Percentiles rank a stretch among this genome's conserved stretches.
These are phyloP conservation scores for Cladorhizidae sp. DNA, from an alignment of 37 sponge, comb jelly and placozoan species.

Conservation along the genomic window DNA sequence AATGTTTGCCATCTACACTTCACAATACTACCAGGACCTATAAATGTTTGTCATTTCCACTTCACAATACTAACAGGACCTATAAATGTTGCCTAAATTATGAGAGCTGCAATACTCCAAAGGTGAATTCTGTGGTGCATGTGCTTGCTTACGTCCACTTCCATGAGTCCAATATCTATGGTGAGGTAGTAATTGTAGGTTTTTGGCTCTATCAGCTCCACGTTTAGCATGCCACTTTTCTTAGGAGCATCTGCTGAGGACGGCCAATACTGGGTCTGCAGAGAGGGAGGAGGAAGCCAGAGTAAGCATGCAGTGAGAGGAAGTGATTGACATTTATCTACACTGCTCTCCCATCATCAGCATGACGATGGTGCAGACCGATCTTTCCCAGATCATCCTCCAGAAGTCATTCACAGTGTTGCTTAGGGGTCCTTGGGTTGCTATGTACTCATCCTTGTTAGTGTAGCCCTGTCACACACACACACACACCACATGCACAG, in stretches of 20 bases:
- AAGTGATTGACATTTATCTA: background rate
- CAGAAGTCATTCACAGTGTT: slow-evolving; percentile 82
- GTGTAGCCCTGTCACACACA: slow-evolving; percentile 47
- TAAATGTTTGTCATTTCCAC: too few species aligned
- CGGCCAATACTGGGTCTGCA: slow-evolving; percentile 85
- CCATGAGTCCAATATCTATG: slow-evolving; percentile 66
- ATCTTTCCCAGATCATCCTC: slow-evolving; percentile 80
- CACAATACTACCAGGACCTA: too few species aligned
- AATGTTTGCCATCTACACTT: too few species aligned
- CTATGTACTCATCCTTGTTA: slow-evolving; percentile 58
- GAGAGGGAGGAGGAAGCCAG: background rate
- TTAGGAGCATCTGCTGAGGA: slow-evolving; percentile 7
- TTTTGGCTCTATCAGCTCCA: slow-evolving; percentile 22
- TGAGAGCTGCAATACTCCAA: too few species aligned
- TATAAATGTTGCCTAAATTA: too few species aligned
- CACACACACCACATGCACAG: too few species aligned
- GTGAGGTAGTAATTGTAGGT: slow-evolving; percentile 47
- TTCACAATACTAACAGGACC: too few species aligned
- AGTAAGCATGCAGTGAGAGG: background rate
- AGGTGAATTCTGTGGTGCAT: too few species aligned
- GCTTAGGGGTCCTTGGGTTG: slow-evolving; percentile 77
- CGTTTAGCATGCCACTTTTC: background rate
- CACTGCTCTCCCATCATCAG: slow-evolving; percentile 45
- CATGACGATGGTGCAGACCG: slow-evolving; percentile 71
- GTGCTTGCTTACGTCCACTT: slow-evolving; percentile 36